Evolutionary conservation across 2,113 vertebrate species (phyloP), one percentile per base, ranked within the genome.

Genomic region (Vidua macroura): DNA sequence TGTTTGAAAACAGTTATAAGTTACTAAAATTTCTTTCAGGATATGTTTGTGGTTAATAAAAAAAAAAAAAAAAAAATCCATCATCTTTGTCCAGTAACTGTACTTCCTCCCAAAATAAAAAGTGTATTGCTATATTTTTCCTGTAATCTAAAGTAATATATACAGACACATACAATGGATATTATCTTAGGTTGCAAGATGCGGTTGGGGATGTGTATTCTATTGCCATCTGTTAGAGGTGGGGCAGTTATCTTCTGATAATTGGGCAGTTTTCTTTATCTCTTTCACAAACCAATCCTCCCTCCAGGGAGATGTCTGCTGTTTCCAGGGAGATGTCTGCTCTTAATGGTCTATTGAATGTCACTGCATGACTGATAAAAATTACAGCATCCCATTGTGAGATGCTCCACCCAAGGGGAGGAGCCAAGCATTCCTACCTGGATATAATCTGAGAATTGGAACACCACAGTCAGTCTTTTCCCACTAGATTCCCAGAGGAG

Each of bases 101-200:
- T 43, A 10, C 23, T 76, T 79, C 31, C 51, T 64, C 17, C 15
- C 37, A 73, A 15, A 13, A 20, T 8, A 31, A 14, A 55, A 56
- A 69, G 43, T 13, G 10, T 9, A 46, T 21, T 39, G 28, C 9
- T 55, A 6, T 12, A 82, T 76, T 91, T 72, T 33, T 25, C 27
- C 17, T 76, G 19, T 51, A 79, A 80, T 48, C 8, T 33, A 46
- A 83, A 73, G 33, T 33, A 69, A 70, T 48, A 25, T 14, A 23
- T 14, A 53, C 8, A 48, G 14, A 60, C 20, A 64, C 12, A 55
- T 4, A 56, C 6, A 68, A 27, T 0, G 0, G 9, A 52, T 44
- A 67, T 10, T 59, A 10, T 60, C n/a, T 37, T 37, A 27, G 24
- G 24, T 27, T 27, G 58, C 58, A 18, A 37, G 24, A 60, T 60